Conservation (phyloP, 2,113 vertebrate species). For the Scytalopus superciliaris region DNA sequence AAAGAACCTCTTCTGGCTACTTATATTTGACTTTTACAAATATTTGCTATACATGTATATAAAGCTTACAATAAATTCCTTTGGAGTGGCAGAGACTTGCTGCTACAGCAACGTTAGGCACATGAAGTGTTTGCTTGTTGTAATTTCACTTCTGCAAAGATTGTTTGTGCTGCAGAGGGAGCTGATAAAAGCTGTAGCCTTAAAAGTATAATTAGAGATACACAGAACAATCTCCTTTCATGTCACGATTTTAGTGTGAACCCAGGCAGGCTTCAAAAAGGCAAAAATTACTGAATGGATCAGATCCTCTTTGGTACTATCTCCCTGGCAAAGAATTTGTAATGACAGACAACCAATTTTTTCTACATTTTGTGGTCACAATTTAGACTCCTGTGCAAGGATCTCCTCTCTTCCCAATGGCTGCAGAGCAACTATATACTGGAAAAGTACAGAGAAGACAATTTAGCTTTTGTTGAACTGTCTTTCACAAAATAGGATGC, state of each 20-base stretch:
- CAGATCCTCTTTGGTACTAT: not conserved
- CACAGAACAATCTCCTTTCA: not conserved
- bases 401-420: not conserved
- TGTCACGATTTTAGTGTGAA: not conserved
- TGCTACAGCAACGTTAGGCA: not conserved
- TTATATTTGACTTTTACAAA: not conserved
- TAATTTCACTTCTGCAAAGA: not conserved
- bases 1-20: not conserved
- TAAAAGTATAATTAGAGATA: not conserved
- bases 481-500: not conserved
- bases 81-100: not conserved
- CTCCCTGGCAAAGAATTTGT: not conserved
- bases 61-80: not conserved
- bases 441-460: not conserved
- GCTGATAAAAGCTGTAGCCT: not conserved
- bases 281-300: not conserved
- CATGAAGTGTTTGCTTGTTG: not conserved
- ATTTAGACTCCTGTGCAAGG: not conserved
- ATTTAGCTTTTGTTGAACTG: not conserved
- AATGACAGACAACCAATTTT: not conserved
- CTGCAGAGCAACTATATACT: not conserved
- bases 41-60: not conserved
- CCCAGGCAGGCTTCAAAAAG: not conserved
- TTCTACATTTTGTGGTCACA: not conserved
- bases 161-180: not conserved